A percentile compares a stretch with the other conserved stretches of the same genome.
Conservation (phyloP, 2,797 vertebrate genomes). For the Adelosebastes latens region DNA sequence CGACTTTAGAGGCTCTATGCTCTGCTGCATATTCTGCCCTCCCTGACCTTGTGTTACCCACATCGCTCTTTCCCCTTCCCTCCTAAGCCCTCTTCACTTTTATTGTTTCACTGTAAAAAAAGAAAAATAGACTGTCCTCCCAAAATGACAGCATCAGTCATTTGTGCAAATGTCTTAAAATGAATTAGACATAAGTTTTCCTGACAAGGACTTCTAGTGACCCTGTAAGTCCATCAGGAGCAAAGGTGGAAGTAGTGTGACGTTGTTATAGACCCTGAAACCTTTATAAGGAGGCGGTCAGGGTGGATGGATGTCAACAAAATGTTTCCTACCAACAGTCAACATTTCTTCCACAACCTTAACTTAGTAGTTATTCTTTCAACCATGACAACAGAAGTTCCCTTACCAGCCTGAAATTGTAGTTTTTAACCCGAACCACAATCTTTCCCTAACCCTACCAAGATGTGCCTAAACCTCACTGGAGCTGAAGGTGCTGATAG, state of each 20-base stretch:
- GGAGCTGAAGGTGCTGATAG: not conserved
- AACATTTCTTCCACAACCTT: not conserved
- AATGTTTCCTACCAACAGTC: not conserved
- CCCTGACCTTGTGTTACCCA: not conserved
- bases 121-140: not conserved
- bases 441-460: no score
- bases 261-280: not conserved
- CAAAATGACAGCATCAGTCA: not conserved
- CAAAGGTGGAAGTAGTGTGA: not conserved
- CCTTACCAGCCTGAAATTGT: not conserved
- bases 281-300: not conserved
- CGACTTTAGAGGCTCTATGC: constrained; percentile 11
- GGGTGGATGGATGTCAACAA: not conserved
- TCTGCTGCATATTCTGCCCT: not conserved
- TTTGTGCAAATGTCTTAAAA: not conserved
- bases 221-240: not conserved
- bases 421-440: not conserved
- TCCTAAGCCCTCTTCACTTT: not conserved
- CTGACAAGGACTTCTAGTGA: not conserved
- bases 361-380: not conserved
- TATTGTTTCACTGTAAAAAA: not conserved
- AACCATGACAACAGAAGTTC: not conserved
- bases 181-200: not conserved
- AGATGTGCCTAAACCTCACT: no score
- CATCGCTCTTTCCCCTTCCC: not conserved